Evolutionary conservation across 2,888 invertebrate species (phyloP).

Genomic region (Xestia ashworthii): DNA sequence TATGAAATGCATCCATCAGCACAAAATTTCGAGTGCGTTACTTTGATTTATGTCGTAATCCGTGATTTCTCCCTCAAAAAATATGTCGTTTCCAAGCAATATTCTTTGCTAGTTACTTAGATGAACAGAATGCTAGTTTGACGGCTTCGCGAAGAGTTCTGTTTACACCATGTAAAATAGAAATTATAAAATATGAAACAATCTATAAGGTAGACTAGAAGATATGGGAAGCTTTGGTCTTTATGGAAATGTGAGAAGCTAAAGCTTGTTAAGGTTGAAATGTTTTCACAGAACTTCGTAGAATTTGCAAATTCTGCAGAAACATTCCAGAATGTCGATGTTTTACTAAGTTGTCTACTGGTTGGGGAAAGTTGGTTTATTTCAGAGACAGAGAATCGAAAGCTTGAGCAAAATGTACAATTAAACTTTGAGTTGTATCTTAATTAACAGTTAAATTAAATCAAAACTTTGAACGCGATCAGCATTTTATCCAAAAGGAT

Average conservation of each 20-base stretch:
- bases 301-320: conserved; percentile 48
- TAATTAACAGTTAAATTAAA: conserved; percentile 9
- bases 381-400: not conserved
- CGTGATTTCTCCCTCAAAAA: not conserved
- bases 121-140: not conserved
- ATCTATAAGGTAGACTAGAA: conserved; percentile 82
- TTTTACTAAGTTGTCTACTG: conserved; percentile 41
- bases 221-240: conserved; percentile 76
- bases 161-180: conserved; percentile 28
- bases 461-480: not conserved
- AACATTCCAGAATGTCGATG: conserved; percentile 60
- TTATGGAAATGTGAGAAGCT: conserved; percentile 79
- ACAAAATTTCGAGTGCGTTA: not conserved
- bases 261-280: conserved; percentile 73
- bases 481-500: not conserved
- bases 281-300: conserved; percentile 66
- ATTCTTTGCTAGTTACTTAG: not conserved
- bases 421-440: not conserved
- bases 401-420: conserved; percentile 2
- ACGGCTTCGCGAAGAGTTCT: not conserved
- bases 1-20: not conserved
- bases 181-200: conserved; percentile 79
- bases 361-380: conserved; percentile 52
- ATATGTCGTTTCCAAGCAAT: not conserved
- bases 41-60: not conserved